These are phyloP conservation scores for Stegophylla sp. DNA, from an alignment of 2,888 invertebrate species.

Conservation along the genomic window DNA sequence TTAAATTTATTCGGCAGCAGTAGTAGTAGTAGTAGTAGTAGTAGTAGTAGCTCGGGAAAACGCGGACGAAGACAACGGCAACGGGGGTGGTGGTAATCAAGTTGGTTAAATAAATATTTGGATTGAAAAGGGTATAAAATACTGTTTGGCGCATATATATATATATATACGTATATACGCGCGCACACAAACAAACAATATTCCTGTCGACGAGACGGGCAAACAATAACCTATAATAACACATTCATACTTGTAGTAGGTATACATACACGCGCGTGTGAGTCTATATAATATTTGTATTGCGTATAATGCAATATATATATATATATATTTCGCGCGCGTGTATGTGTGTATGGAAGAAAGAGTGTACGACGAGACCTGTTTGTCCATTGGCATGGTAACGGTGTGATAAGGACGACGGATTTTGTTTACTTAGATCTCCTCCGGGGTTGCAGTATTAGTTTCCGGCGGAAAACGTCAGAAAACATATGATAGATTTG, in stretches of 20 bases:
- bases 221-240: constrained; percentile 51
- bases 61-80: too few species aligned
- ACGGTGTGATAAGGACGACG: constrained; percentile 40
- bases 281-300: too few species aligned
- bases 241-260: constrained; percentile 26
- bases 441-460: constrained; percentile 36
- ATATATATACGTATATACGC: too few species aligned
- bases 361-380: constrained; percentile 1
- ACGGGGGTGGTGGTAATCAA: constrained; percentile 15
- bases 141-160: constrained; percentile 21
- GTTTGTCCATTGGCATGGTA: constrained; percentile 47
- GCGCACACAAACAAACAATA: neutral
- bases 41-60: too few species aligned
- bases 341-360: neutral
- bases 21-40: too few species aligned
- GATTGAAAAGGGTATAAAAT: constrained; percentile 32
- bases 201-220: constrained; percentile 40
- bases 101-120: constrained; percentile 53
- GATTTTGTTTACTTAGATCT: constrained; percentile 52
- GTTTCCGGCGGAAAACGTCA: constrained; percentile 46
- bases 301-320: too few species aligned
- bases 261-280: too few species aligned
- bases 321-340: neutral
- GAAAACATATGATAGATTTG: constrained; percentile 48
- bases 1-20: constrained; percentile 18